Conservation (phyloP, 2,113 vertebrate genomes). For the Pomatostomus ruficeps region DNA sequence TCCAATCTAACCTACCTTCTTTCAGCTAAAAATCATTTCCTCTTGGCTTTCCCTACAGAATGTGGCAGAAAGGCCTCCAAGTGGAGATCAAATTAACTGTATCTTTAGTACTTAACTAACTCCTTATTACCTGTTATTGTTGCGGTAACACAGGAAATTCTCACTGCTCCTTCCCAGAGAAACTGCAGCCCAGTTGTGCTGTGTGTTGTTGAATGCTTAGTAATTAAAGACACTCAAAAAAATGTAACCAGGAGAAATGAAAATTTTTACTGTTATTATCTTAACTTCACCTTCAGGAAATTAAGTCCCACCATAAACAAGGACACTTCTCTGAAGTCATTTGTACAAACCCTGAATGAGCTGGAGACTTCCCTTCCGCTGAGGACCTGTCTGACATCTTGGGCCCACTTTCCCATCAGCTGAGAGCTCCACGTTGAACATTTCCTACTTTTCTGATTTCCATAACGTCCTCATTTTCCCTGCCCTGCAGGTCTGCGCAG, state of each 20-base stretch:
- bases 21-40: not conserved
- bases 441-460: not conserved
- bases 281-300: not conserved
- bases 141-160: not conserved
- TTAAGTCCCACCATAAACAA: not conserved
- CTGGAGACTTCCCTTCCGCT: not conserved
- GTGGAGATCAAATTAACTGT: not conserved
- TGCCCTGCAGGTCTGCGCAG: not conserved
- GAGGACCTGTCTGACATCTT: not conserved
- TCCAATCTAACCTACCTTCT: not conserved
- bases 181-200: not conserved
- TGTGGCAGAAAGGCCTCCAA: not conserved
- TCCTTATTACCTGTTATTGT: not conserved
- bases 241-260: not conserved
- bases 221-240: not conserved
- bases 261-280: not conserved
- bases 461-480: not conserved
- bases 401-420: not conserved
- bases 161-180: not conserved
- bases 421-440: not conserved
- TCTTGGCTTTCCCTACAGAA: not conserved
- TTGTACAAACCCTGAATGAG: not conserved
- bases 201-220: fast-evolving
- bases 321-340: not conserved
- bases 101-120: not conserved